Evolutionary conservation across 1,140 invertebrate genomes (phyloP), one percentile per base, ranked within the genome.

Genomic region (Pogonomyrmex californicus): DNA sequence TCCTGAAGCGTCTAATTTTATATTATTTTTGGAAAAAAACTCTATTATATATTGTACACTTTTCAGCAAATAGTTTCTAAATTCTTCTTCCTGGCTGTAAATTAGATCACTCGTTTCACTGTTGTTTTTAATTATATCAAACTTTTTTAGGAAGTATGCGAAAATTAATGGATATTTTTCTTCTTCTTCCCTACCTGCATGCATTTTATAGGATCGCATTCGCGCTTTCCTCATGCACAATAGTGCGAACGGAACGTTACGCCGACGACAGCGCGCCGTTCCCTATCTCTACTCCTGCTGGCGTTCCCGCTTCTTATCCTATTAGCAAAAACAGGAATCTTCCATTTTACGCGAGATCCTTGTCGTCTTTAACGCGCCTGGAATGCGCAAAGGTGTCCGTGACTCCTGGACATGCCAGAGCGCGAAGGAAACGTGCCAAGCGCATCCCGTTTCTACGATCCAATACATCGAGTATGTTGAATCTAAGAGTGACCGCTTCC

Each of bases 211-310:
- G 94, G 88, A 93, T 93, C 87, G 81, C 87, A 86, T 89, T 86
- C 41, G 86, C 91, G 92, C 92, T 94, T 85, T 65, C 87, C 90
- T 93, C 89, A 86, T 92, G 91, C 89, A 88, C 82, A 86, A 93
- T 93, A 93, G 54, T 81, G 82, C 89, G 71, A 62, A 68, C 87
- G 54, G 93, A 94, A 63, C 91, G 76, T 87, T 91, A 94, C 73
- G 76, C 89, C 88, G 94, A 95, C 49, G 90, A 93, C 75, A 93
- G 91, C 88, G 71, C 88, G 56, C 90, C 92, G 38, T 44, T 92
- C n/a, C 75, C 91, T 30, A 83, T 41, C 4, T 51, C 77, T 5
- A 7, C 54, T 44, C 58, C 38, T 5, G 23, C 23, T 23, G 23
- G 23, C 23, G 12, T 81, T 47, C 90, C 91, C 58, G 88, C 91